Evolutionary conservation across 1,140 invertebrate genomes (phyloP), one percentile per base, ranked within the genome.

Genomic region (Drosophila novamexicana): DNA sequence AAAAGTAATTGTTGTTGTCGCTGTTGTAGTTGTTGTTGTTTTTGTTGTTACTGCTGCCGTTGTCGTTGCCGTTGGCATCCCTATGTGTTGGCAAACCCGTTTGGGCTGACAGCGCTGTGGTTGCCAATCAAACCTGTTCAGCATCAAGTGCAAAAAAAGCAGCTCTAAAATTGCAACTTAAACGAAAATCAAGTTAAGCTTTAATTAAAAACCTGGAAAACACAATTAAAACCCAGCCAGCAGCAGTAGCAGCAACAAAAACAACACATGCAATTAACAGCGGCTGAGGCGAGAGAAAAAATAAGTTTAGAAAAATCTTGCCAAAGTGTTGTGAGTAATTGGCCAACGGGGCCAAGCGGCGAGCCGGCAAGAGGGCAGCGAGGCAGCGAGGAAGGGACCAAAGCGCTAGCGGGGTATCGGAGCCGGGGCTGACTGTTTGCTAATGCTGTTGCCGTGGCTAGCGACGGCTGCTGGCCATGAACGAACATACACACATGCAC

Each of bases 191-290:
- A 80, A 89, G 84, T 89, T 89, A 81, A 89, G 84, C 85, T 84
- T 89, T 89, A 89, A 89, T 89, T 89, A 89, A 86, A 86, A 86
- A 86, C 84, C 83, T 86, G 83, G 83, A 86, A 86, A 86, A 86
- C 64, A 88, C 79, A 86, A 86, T 86, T 88, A 82, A 86, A 86
- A 82, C 56, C 68, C 49, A 67, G 66, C 65, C 81, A 77, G 75
- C 79, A 53, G 47, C 53, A 56, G 22, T 54, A 45, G 6, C 39
- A 56, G 49, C 61, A 52, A 10, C 49, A 50, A 34, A 44, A 50
- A 40, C 54, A 67, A 22, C 52, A 63, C 83, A 80, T 88, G 80
- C 80, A 89, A 88, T 88, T 88, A 88, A 83, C 83, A 50, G 54
- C 67, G 10, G 36, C 39, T 29, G 54, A 44, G 73, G 64, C 47